Conservation (phyloP, 2,797 vertebrate species). For the Thunnus albacares region DNA sequence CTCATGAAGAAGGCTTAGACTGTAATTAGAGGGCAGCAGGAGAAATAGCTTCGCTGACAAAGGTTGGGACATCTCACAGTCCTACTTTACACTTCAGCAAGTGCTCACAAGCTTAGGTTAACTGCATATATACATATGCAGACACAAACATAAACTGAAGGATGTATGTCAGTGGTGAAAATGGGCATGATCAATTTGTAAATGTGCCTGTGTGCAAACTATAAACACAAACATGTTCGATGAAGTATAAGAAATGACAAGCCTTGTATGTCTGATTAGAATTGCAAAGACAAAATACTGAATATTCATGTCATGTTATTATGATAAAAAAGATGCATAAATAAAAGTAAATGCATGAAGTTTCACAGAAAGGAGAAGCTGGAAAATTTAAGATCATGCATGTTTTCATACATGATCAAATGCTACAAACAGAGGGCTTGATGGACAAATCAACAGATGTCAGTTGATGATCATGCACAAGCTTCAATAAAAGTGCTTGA, state of each 20-base stretch:
- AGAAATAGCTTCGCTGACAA: constrained; percentile 52
- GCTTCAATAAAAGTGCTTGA: constrained; percentile 42
- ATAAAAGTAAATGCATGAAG: constrained; percentile 30
- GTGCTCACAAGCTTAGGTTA: constrained; percentile 63
- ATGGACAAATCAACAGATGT: constrained; percentile 34
- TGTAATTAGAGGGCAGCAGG: constrained; percentile 50
- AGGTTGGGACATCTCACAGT: constrained; percentile 43
- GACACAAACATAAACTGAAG: constrained; percentile 24
- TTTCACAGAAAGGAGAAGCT: neutral
- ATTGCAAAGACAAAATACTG: constrained; percentile 6
- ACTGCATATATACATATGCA: constrained; percentile 46
- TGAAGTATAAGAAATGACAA: constrained; percentile 10
- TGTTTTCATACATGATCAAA: constrained; percentile 14
- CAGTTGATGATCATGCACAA: constrained; percentile 44
- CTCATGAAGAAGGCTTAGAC: constrained; percentile 29
- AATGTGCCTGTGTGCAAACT: constrained; percentile 30
- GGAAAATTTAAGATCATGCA: neutral
- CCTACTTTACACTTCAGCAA: constrained; percentile 69
- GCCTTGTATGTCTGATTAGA: neutral
- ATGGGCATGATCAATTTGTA: constrained; percentile 2
- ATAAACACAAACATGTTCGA: constrained; percentile 9
- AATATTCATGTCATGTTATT: neutral
- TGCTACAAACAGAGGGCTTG: neutral
- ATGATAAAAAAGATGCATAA: neutral
- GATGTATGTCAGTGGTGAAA: constrained; percentile 26